Base-by-base conservation (phyloP, 2,113 vertebrate genomes). In the Genyomyrus donnyi region DNA sequence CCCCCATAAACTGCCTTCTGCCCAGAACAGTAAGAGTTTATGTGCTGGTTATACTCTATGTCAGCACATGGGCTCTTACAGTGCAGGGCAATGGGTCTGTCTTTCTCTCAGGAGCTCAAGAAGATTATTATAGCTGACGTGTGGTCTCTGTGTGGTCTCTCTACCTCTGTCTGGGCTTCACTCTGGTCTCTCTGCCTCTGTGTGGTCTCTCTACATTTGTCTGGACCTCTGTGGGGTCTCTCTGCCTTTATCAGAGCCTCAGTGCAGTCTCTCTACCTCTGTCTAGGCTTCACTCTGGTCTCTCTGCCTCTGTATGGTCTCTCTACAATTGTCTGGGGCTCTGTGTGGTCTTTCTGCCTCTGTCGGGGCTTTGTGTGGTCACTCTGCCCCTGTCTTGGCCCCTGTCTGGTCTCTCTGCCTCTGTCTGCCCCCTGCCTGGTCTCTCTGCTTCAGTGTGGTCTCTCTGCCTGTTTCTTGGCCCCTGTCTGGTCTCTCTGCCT, bases 11-110 rank as follows among this genome's bases (percentile, higher is more conserved):
- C 48, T 74, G 80, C 91, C 93, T 91, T 94, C 92, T 87, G 92
- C 95, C 94, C 93, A 93, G 92, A 95, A 96, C 95, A 96, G 95
- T 95, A 96, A 96, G 95, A 96, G 95, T 96, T 95, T 95, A 95
- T 95, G 95, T 96, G 95, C 95, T 96, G 95, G 92, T 88, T 91
- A 77, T 89, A 5, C 6, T 45, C 2, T n/a, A 4, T 42, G 42
- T 93, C 95, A 95, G 95, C 95, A 94, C 94, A 92, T 94, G 87
- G 92, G 88, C 94, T 96, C 93, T 96, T 96, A 94, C 95, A 70
- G 94, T 96, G 92, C 94, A 94, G 95, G 94, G 95, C 95, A 84
- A 91, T 91, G 92, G 90, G 92, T 91, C 89, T 92, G 92, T 89
- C 15, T 19, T 31, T 70, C 62, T 70, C 62, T 70, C 62, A 70